A percentile compares a stretch with the other conserved stretches of the same genome.
phyloP scores from a whole-genome alignment of 2,113 vertebrate genomes.

The Puffinus mauretanicus region DNA sequence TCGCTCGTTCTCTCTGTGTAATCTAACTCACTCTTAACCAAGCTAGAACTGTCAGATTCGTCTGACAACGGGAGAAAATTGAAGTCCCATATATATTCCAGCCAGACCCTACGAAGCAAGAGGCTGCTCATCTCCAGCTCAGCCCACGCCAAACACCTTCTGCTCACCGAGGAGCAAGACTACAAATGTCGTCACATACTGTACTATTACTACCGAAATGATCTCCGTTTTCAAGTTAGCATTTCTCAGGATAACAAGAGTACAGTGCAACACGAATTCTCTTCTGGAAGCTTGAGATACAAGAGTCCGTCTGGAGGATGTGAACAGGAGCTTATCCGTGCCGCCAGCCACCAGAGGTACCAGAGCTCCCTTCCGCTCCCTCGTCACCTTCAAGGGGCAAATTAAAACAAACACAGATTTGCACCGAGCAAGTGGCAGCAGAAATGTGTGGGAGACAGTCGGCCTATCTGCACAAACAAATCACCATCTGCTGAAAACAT shows the following conservation, averaged over 20 bases:
- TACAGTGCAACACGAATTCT: slow-evolving; percentile 55
- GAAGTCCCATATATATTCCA: slow-evolving; percentile 2
- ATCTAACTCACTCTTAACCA: neutral
- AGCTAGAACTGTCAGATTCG: neutral
- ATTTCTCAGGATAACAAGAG: slow-evolving; percentile 38
- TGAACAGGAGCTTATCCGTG: neutral
- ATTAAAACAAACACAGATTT: neutral
- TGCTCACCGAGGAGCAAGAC: slow-evolving; percentile 14
- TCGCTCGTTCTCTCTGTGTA: neutral
- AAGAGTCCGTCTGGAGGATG: slow-evolving; percentile 36
- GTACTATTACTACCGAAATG: slow-evolving; percentile 22
- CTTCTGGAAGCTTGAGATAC: slow-evolving; percentile 53
- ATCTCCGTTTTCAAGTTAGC: neutral
- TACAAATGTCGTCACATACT: neutral
- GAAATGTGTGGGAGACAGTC: neutral
- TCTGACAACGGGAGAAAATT: neutral
- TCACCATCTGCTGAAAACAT: neutral
- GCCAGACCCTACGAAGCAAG: neutral
- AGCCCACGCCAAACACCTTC: neutral
- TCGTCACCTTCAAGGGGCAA: neutral
- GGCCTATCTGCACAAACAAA: neutral
- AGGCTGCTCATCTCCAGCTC: slow-evolving; percentile 37
- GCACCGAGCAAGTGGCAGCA: neutral
- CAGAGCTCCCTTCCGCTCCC: slow-evolving; percentile 1
- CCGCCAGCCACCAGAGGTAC: neutral